Conservation (phyloP, 2,797 vertebrate genomes). For the Coendou prehensilis region DNA sequence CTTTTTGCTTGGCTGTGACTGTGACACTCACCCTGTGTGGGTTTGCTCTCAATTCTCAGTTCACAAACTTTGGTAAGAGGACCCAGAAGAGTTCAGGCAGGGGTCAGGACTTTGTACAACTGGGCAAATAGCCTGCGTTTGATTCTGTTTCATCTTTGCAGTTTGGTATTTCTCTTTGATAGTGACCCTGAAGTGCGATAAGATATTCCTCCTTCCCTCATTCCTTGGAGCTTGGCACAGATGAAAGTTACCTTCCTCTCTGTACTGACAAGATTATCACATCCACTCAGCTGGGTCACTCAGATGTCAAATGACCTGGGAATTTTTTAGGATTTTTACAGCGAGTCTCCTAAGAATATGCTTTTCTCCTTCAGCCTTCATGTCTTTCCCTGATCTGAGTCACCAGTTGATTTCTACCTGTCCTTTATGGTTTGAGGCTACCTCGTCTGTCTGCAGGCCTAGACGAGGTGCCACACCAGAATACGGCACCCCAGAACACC, state of each 20-base stretch:
- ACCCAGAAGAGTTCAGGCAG: slow-evolving; percentile 48
- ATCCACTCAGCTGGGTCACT: neutral
- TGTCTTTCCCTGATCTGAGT: no score
- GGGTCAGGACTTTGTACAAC: neutral
- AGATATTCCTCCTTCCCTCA: slow-evolving; percentile 42
- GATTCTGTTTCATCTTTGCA: slow-evolving; percentile 41
- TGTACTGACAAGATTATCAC: neutral
- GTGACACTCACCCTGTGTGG: neutral
- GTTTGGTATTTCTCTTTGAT: slow-evolving; percentile 66
- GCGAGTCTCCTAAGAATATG: neutral
- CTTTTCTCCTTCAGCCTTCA: neutral
- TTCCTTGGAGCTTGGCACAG: neutral
- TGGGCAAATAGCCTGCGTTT: neutral
- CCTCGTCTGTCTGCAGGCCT: neutral
- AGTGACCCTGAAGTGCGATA: slow-evolving; percentile 23
- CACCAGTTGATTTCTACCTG: neutral
- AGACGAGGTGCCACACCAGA: accelerated
- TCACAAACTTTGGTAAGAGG: neutral
- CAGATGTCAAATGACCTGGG: neutral
- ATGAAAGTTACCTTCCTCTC: slow-evolving; percentile 66
- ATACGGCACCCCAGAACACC: neutral
- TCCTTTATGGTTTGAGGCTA: neutral
- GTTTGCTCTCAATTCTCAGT: neutral
- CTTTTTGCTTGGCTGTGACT: slow-evolving; percentile 11
- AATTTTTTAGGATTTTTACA: neutral